A percentile compares a stretch with the other conserved stretches of the same genome.
These are phyloP conservation scores for Xiphophorus hellerii DNA, from an alignment of 2,113 vertebrate species.

Conservation along the genomic window DNA sequence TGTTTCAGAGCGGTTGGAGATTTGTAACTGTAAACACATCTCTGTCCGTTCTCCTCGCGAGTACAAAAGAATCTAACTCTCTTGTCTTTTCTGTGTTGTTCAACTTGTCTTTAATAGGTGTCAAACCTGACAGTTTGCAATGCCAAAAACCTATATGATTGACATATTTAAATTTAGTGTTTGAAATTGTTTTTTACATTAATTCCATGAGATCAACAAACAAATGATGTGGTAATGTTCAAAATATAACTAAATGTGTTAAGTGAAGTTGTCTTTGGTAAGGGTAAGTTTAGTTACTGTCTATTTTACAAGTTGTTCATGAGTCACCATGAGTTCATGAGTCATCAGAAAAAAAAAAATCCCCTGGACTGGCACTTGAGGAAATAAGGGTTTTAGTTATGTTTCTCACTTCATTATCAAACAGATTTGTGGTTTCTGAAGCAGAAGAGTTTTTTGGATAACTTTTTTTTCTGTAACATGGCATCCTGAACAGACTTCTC, in stretches of 20 bases:
- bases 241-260: not conserved
- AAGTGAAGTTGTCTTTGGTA: too few species aligned
- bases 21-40: too few species aligned
- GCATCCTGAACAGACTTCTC: conserved; percentile 41
- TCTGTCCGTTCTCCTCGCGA: too few species aligned
- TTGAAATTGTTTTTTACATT: not conserved
- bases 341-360: not conserved
- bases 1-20: too few species aligned
- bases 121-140: too few species aligned
- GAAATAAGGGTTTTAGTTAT: conserved; percentile 11
- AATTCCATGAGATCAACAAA: not conserved
- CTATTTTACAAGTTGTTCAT: not conserved
- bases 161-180: not conserved
- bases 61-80: too few species aligned
- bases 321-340: not conserved
- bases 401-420: conserved; percentile 32
- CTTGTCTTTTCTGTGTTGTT: too few species aligned
- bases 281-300: too few species aligned
- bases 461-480: not conserved
- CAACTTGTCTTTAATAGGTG: too few species aligned
- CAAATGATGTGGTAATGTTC: not conserved
- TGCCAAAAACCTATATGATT: not conserved
- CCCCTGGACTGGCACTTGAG: not conserved
- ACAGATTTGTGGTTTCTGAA: not conserved
- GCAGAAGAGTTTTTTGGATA: not conserved